Base-by-base conservation (phyloP, 2,888 invertebrate species). In the Hetaerina titia region DNA sequence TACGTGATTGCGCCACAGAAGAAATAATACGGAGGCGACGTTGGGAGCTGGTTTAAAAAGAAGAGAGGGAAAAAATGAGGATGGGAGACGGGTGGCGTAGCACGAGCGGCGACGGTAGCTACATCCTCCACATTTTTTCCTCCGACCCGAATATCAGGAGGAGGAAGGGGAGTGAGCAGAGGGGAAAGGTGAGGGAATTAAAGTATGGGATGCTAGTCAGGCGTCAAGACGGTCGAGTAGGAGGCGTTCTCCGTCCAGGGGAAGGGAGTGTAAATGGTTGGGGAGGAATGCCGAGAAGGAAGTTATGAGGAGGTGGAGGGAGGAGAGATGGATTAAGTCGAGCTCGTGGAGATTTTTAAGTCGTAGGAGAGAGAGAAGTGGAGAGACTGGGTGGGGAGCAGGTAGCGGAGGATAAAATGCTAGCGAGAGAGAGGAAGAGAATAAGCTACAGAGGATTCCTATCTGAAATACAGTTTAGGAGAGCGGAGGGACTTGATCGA, bases 21-120 rank as follows among this genome's bases (percentile, higher is more conserved):
- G 56, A 92, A 92, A 69, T 57, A 69, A 69, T n/a, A 56, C 69
- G 64, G 56, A 56, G 69, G 56, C 56, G 92, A 69, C 22, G 69
- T n/a, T 22, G 69, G 15, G 69, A 22, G 69, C 69, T 69, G 69
- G 69, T 22, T 22, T 19, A 69, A n/a, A n/a, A 0, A 69, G 69
- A 57, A 56, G 57, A 56, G 56, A 45, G 89, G 31, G 56, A 92
- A 92, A 57, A 74, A 25, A 60, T 17, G 58, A 7, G 19, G 25
- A 17, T 9, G 56, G 22, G 56, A 74, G n/a, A 64, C 1, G 9
- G 74, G 56, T 17, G 57, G 22, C 57, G 13, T 31, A n/a, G 69
- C 9, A 92, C 31, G 74, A 74, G 56, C 45, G 64, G 64, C 69
- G 11, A 69, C 56, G 45, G 92, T 74, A 92, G 69, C 17, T 45